Conservation (phyloP, 2,113 vertebrate species). For the Miniopterus natalensis region DNA sequence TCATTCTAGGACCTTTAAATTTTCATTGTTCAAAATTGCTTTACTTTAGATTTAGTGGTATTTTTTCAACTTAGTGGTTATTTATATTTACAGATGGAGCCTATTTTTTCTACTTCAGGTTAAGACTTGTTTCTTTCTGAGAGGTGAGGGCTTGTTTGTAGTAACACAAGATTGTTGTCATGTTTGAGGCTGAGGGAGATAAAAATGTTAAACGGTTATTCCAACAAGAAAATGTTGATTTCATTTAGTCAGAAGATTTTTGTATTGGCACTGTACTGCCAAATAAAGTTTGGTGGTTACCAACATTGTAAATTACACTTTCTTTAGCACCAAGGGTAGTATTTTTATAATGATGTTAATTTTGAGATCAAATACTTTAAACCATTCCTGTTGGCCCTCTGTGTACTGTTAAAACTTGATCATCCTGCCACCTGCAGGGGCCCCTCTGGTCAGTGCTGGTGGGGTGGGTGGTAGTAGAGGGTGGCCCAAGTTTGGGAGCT, state of each 20-base stretch:
- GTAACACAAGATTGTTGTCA: not conserved
- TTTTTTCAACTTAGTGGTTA: slow-evolving; percentile 9
- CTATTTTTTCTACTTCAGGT: not conserved
- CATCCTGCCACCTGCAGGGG: slow-evolving; percentile 75
- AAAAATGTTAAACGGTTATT: not conserved
- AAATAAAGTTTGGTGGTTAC: not conserved
- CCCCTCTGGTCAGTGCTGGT: slow-evolving; percentile 68
- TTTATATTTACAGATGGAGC: slow-evolving; percentile 2
- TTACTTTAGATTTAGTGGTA: not conserved
- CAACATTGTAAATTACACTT: not conserved
- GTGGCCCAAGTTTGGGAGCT: slow-evolving; percentile 68
- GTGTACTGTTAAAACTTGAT: slow-evolving; percentile 77
- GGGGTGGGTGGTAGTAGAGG: slow-evolving; percentile 73
- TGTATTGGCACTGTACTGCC: not conserved
- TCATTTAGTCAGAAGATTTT: not conserved
- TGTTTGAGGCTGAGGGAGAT: not conserved
- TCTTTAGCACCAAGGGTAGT: not conserved
- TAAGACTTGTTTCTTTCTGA: not conserved
- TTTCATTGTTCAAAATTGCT: not conserved
- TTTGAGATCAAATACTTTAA: slow-evolving; percentile 70
- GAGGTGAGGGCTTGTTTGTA: not conserved
- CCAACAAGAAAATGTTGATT: not conserved
- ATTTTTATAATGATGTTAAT: slow-evolving; percentile 75
- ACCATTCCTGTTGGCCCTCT: slow-evolving; percentile 36
- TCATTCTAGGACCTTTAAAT: not conserved